These are phyloP conservation scores for Diaphora mendica DNA, from an alignment of 2,888 invertebrate species.

Conservation along the genomic window DNA sequence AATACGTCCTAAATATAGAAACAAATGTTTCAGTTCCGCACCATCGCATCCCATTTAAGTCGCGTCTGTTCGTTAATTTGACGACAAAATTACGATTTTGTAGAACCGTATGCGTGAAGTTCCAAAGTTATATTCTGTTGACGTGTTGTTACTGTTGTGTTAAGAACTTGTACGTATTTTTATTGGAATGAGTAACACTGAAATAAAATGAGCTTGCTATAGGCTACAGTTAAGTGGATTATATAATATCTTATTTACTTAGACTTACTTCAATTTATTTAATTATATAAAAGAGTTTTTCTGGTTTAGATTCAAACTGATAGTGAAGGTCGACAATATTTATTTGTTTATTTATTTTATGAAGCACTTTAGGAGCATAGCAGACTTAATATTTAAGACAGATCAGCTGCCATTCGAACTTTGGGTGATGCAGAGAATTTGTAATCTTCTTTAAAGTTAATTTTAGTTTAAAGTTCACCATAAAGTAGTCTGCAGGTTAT, in stretches of 20 bases:
- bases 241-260: background rate
- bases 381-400: no score
- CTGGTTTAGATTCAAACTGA: no score
- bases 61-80: conserved; percentile 42
- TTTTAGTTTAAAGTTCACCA: no score
- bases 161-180: conserved; percentile 13
- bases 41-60: conserved; percentile 35
- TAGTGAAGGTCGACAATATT: no score
- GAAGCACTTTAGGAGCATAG: no score
- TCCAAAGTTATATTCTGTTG: conserved; percentile 34
- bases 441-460: no score
- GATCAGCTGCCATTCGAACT: no score
- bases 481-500: no score
- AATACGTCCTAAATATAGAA: conserved; percentile 35
- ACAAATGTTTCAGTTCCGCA: conserved; percentile 23
- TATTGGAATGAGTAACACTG: background rate
- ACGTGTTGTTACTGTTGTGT: conserved; percentile 24
- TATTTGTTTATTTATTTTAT: no score
- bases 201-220: background rate
- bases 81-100: conserved; percentile 43
- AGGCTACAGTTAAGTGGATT: background rate
- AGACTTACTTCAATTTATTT: no score
- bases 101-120: conserved; percentile 29
- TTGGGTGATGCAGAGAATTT: no score
- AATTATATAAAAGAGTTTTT: no score